phyloP scores from a whole-genome alignment of 2,888 invertebrate genomes.

The Tipula unca region DNA sequence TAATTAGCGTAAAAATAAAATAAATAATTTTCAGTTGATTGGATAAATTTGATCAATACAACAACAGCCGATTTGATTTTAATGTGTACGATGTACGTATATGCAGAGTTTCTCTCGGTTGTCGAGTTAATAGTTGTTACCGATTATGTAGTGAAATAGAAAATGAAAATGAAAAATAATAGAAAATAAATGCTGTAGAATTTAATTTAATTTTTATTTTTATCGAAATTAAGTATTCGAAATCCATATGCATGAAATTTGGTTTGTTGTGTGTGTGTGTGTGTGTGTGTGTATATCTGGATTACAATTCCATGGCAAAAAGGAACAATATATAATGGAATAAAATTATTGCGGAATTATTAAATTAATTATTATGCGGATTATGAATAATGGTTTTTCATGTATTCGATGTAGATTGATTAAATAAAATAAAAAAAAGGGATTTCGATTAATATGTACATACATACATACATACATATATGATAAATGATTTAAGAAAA shows the following conservation, averaged over 20 bases:
- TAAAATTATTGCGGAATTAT: not conserved
- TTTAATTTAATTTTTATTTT: not conserved
- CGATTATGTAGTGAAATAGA: conserved; percentile 8
- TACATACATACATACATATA: not conserved
- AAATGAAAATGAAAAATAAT: not conserved
- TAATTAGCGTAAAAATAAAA: conserved; percentile 14
- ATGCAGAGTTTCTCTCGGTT: not conserved
- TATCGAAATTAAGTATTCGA: not conserved
- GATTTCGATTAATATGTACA: not conserved
- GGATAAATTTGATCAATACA: not conserved
- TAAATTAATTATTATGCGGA: not conserved
- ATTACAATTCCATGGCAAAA: not conserved
- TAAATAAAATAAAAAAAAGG: not conserved
- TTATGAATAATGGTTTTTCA: not conserved
- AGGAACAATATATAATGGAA: not conserved
- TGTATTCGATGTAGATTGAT: not conserved
- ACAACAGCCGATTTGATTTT: not conserved
- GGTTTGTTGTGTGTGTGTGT: not conserved
- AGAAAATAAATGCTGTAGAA: not conserved
- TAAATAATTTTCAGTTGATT: conserved; percentile 8
- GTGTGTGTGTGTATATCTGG: not conserved
- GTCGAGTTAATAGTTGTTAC: conserved; percentile 8
- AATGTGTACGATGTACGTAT: not conserved
- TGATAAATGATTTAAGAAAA: not conserved
- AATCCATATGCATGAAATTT: conserved; percentile 14